These are phyloP conservation scores for Tenualosa ilisha DNA, from an alignment of 2,797 vertebrate genomes.

Conservation along the genomic window DNA sequence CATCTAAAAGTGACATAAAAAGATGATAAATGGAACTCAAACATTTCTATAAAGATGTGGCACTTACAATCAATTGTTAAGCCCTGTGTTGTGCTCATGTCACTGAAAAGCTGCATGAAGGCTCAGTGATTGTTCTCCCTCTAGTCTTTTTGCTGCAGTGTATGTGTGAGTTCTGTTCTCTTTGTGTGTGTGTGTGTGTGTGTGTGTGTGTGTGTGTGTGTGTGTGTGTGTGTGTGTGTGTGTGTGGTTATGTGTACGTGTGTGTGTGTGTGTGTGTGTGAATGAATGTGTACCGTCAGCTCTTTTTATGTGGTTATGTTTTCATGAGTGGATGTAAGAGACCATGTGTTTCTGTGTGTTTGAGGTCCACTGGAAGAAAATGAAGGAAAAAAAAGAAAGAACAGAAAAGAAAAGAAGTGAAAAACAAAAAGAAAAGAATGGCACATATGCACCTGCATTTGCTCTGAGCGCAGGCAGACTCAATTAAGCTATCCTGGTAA, in stretches of 20 bases:
- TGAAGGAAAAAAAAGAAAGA: neutral
- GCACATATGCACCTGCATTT: neutral
- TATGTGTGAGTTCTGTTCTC: neutral
- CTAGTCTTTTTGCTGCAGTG: neutral
- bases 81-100: neutral
- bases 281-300: neutral
- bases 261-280: constrained; percentile 11
- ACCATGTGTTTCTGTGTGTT: neutral
- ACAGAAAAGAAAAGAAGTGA: neutral
- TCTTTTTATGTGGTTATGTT: neutral
- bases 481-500: neutral
- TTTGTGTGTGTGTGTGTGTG: neutral
- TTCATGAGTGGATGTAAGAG: neutral
- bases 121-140: neutral
- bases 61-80: neutral
- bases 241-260: neutral
- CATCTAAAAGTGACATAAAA: neutral
- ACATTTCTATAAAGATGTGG: neutral
- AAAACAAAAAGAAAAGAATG: neutral
- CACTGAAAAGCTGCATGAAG: neutral
- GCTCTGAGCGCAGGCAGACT: neutral
- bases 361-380: neutral
- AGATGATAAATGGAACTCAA: neutral
- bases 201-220: constrained; percentile 40
- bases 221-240: constrained; percentile 23